Evolutionary conservation across 2,888 invertebrate genomes (phyloP), one percentile per base, ranked within the genome.

Genomic region (Epirrhoe alternata): DNA sequence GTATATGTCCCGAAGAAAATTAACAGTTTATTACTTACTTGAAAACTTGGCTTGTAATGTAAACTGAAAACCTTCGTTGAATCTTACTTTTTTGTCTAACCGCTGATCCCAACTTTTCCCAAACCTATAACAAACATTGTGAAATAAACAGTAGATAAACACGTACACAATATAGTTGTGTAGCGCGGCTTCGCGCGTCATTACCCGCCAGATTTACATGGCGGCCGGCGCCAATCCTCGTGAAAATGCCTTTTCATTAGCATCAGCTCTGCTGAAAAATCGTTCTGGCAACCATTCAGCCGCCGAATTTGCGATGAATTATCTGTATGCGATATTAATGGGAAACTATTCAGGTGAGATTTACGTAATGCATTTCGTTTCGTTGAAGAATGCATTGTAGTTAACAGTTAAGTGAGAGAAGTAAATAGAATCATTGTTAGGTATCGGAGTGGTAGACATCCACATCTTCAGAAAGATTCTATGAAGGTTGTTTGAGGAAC

Each of bases 181-280:
- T 81, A 78, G 85, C 79, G 83, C 78, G 74, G 83, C 85, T 90
- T 90, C 88, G 82, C 89, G 91, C 88, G 82, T 91, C 92, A 91
- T 92, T 91, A 87, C 80, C 78, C 85, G 69, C 52, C 82, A 83
- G 86, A 92, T 90, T 92, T 89, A 87, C 91, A 90, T 92, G 87
- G 76, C 84, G 87, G 86, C 82, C 88, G 88, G 86, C 88, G 90
- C 91, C 92, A 91, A 88, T 88, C 81, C 88, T 92, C 91, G 91
- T 92, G 92, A 90, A 92, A 91, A 89, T 88, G 89, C 87, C 88
- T 86, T 87, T 92, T 92, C 92, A 91, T 92, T 92, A 92, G 84
- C 90, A 90, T 90, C 89, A 89, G 88, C 85, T 86, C 79, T 79
- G 83, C 87, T 89, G 89, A 90, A 90, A 90, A 89, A 90, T 88